phyloP scores from a whole-genome alignment of 1,140 invertebrate species.

The Solen grandis region DNA sequence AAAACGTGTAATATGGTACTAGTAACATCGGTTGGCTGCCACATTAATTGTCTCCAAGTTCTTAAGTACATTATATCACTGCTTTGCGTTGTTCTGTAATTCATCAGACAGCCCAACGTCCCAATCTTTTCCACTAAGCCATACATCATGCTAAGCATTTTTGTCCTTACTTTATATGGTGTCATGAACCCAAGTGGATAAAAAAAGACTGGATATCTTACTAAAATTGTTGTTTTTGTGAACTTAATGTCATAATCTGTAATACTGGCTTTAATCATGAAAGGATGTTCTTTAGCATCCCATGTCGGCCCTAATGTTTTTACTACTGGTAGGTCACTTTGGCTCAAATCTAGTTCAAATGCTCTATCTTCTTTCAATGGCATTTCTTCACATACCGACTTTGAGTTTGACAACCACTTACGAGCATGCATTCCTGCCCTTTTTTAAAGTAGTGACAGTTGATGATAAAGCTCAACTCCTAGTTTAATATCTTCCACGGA shows the following conservation, averaged over 20 bases:
- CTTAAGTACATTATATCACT: background rate
- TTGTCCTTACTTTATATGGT: slow-evolving; percentile 9
- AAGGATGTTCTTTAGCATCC: slow-evolving; percentile 37
- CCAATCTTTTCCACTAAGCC: slow-evolving; percentile 18
- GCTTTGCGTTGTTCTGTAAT: background rate
- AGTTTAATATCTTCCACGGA: background rate
- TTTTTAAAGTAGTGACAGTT: background rate
- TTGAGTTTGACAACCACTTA: slow-evolving; percentile 28
- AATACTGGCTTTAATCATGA: slow-evolving; percentile 14
- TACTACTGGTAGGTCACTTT: slow-evolving; percentile 1
- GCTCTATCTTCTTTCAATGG: slow-evolving; percentile 12
- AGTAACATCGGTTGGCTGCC: background rate
- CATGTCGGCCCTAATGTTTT: slow-evolving; percentile 42
- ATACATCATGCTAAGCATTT: slow-evolving; percentile 25
- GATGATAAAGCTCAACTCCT: slow-evolving; percentile 1
- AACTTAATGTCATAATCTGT: background rate
- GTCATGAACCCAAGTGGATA: slow-evolving; percentile 29
- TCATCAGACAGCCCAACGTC: slow-evolving; percentile 4
- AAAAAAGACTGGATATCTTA: slow-evolving; percentile 1
- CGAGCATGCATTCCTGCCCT: slow-evolving; percentile 1
- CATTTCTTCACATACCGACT: background rate
- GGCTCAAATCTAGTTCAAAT: slow-evolving; percentile 1
- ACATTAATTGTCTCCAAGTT: background rate
- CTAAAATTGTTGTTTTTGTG: slow-evolving; percentile 28
- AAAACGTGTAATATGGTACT: background rate